These are phyloP conservation scores for Platysteira castanea DNA, from an alignment of 2,113 vertebrate genomes.

Conservation along the genomic window DNA sequence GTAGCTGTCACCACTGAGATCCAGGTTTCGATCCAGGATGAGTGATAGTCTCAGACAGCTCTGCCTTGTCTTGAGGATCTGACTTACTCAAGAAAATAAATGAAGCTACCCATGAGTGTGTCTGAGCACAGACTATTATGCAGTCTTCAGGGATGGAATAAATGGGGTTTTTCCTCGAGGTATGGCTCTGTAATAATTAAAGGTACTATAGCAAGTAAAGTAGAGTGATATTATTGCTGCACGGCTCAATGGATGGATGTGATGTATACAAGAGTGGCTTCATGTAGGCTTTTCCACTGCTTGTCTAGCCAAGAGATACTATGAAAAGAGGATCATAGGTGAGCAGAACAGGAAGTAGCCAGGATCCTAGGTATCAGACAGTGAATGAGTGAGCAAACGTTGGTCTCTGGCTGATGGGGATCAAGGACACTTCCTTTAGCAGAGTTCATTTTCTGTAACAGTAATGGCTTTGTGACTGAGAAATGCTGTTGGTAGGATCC, in stretches of 20 bases:
- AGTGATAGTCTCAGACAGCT: constrained; percentile 25
- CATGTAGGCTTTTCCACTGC: neutral
- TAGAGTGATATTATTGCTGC: neutral
- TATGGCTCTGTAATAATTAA: neutral
- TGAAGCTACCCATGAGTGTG: neutral
- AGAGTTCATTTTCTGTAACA: neutral
- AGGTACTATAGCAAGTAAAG: neutral
- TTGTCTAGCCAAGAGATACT: neutral
- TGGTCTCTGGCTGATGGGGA: neutral
- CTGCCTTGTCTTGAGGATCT: constrained; percentile 12
- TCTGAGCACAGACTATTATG: constrained; percentile 5
- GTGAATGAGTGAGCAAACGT: neutral
- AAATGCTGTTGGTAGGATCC: neutral
- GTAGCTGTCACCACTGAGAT: neutral
- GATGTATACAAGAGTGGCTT: neutral
- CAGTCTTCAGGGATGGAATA: neutral
- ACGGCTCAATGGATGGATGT: neutral
- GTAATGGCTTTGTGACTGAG: neutral
- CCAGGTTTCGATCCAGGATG: constrained; percentile 15
- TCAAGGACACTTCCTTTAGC: neutral
- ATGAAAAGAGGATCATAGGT: neutral
- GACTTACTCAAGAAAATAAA: constrained; percentile 30
- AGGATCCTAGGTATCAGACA: neutral
- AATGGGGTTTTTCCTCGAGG: neutral
- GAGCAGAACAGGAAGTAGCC: neutral